Evolutionary conservation across 2,797 vertebrate genomes (phyloP).

Genomic region (Linurgus olivaceus): DNA sequence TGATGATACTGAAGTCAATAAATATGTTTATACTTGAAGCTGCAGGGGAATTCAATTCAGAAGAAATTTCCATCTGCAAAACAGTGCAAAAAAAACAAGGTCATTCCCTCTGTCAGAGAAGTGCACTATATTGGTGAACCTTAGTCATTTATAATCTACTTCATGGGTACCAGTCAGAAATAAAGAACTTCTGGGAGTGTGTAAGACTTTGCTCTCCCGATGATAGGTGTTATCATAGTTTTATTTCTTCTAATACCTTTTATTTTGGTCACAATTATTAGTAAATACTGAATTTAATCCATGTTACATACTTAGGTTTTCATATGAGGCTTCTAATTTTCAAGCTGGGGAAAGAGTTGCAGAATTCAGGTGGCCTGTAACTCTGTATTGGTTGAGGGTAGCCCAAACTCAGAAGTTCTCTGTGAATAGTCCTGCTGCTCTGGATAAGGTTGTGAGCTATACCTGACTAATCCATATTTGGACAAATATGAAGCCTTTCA

Average conservation of each 20-base stretch:
- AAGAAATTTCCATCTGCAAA: neutral
- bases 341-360: neutral
- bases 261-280: neutral
- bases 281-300: neutral
- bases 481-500: neutral
- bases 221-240: neutral
- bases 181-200: neutral
- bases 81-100: neutral
- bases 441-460: neutral
- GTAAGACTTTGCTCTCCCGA: neutral
- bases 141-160: neutral
- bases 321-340: neutral
- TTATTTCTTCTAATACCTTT: neutral
- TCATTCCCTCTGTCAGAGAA: neutral
- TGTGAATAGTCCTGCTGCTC: neutral
- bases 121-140: neutral
- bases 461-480: neutral
- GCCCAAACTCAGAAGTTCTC: neutral
- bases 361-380: neutral
- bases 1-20: neutral
- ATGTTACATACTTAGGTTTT: neutral
- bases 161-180: neutral
- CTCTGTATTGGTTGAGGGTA: neutral
- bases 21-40: neutral
- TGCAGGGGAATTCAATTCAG: neutral